These are phyloP conservation scores for Catharus ustulatus DNA, from an alignment of 2,797 vertebrate genomes.

Conservation along the genomic window DNA sequence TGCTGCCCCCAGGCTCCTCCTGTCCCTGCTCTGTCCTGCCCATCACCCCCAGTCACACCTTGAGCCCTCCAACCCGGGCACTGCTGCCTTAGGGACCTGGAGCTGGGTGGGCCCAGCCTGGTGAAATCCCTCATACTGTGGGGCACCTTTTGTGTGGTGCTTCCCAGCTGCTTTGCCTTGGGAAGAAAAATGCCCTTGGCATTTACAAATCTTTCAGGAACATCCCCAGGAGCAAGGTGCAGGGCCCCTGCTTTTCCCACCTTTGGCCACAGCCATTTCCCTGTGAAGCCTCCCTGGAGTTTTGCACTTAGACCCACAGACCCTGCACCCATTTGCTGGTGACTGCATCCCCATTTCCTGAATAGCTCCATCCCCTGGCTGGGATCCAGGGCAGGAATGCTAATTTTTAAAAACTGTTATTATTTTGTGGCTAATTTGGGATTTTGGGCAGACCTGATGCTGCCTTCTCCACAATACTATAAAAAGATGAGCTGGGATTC, in stretches of 20 bases:
- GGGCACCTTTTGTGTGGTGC: not conserved
- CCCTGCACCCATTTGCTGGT: fast-evolving
- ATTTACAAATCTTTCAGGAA: not conserved
- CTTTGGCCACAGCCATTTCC: fast-evolving
- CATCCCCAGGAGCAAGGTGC: fast-evolving
- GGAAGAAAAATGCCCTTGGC: fast-evolving
- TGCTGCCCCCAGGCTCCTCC: fast-evolving
- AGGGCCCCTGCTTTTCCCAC: fast-evolving
- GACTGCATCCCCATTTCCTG: not conserved
- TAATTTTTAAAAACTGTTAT: not conserved
- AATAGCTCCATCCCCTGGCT: not conserved
- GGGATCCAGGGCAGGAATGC: not conserved
- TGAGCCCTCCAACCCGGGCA: not conserved
- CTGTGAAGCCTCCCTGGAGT: not conserved
- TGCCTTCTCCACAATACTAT: not conserved
- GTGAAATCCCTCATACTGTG: fast-evolving
- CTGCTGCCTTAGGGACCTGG: not conserved
- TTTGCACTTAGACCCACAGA: not conserved
- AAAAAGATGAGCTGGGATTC: not conserved
- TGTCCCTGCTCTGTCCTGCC: not conserved
- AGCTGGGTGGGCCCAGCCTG: not conserved
- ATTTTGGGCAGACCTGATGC: not conserved
- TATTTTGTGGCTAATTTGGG: not conserved
- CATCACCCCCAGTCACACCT: fast-evolving
- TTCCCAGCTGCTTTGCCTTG: not conserved